Evolutionary conservation across 2,888 invertebrate species (phyloP).

Genomic region (Synergus laeviventris): DNA sequence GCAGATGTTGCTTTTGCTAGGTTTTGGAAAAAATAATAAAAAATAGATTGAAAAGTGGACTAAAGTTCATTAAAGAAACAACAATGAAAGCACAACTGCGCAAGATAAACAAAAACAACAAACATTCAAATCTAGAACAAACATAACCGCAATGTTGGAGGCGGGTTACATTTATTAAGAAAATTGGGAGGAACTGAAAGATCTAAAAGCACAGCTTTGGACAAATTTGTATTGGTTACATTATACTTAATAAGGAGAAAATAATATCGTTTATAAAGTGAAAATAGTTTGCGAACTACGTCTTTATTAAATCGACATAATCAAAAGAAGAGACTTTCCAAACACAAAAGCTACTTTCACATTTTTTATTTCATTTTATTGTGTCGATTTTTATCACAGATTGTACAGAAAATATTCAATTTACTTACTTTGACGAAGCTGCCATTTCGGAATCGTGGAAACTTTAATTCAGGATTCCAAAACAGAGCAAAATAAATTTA

Average conservation of each 20-base stretch:
- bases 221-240: not conserved
- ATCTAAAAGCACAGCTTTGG: not conserved
- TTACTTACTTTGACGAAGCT: constrained; percentile 33
- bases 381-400: not conserved
- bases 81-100: not conserved
- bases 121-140: not conserved
- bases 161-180: too few relatives aligned
- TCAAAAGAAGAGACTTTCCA: not conserved
- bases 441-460: not conserved
- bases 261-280: not conserved
- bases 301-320: not conserved
- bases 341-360: not conserved
- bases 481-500: not conserved
- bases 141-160: not conserved
- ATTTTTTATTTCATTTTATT: not conserved
- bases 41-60: not conserved
- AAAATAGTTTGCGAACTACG: not conserved
- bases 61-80: not conserved
- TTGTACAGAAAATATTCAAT: not conserved
- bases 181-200: not conserved
- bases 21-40: not conserved
- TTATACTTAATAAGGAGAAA: not conserved
- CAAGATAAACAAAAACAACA: not conserved
- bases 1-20: too few relatives aligned
- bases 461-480: not conserved